Evolutionary conservation across 2,113 vertebrate genomes (phyloP), one percentile per base, ranked within the genome.

Genomic region (Todiramphus chloris): DNA sequence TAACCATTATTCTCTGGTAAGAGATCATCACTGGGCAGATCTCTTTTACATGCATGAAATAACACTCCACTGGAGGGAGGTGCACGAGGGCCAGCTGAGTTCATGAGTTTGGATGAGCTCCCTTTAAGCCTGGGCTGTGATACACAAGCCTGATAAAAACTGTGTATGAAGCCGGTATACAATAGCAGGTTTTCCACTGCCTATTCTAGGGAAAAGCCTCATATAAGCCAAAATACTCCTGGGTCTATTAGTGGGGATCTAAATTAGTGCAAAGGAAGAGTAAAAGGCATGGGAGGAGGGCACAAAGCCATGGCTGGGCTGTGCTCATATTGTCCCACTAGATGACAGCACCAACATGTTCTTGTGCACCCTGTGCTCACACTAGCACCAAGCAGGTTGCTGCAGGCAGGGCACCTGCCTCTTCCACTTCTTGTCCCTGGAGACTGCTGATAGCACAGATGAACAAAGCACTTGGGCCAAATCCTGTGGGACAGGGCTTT

Each of bases 291-390:
- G 10, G 39, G 41, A 62, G 23, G 31, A 85, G 63, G 27, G 63
- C 70, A 63, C 18, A 35, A 63, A 76, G 74, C 48, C 3, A 0
- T 33, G 28, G 12, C 51, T 13, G 13, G 50, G 82, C 60, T 63
- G 41, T 79, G 60, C 75, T 44, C 25, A 0, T n/a, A n/a, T 48
- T 89, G 81, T 74, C 82, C 95, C 94, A 92, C 94, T 94, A 96
- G 96, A 59, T 93, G 96, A 94, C 95, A 96, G 87, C 94, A 96
- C 64, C 87, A 90, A 74, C 94, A 46, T 78, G 72, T 53, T 35
- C 41, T 67, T 93, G 56, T 4, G 74, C 41, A 63, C 55, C 50
- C 35, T 1, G 0, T 0, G 1, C 44, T 66, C 18, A 18, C 37
- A 59, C 11, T 68, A 48, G 69, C 68, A 19, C 39, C n/a, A 11